phyloP scores from a whole-genome alignment of 2,888 invertebrate species.

The Cepaea hortensis region DNA sequence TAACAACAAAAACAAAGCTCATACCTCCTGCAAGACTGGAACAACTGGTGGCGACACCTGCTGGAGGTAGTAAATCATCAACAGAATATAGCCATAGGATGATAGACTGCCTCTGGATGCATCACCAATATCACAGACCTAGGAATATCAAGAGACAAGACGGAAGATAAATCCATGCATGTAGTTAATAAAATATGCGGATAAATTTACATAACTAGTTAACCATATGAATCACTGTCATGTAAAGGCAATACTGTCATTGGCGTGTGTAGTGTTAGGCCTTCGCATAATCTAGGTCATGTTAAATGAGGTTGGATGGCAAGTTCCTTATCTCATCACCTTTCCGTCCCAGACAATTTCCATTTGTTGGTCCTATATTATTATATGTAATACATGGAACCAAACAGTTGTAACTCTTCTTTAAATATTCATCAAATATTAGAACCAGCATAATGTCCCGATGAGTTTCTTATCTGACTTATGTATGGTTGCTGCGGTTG shows the following conservation, averaged over 20 bases:
- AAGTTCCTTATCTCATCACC: too few species aligned
- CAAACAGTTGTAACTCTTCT: too few species aligned
- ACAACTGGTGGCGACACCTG: constrained; percentile 79
- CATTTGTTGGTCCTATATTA: too few species aligned
- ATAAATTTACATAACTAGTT: not conserved
- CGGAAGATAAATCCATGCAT: not conserved
- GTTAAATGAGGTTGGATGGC: too few species aligned
- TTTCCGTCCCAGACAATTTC: too few species aligned
- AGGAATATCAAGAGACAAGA: constrained; percentile 37
- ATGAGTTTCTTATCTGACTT: too few species aligned
- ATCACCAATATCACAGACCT: constrained; percentile 80
- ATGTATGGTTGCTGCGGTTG: too few species aligned
- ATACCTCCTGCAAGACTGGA: constrained; percentile 81
- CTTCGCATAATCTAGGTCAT: too few species aligned
- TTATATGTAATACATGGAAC: too few species aligned
- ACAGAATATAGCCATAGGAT: constrained; percentile 81
- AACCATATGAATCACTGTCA: not conserved
- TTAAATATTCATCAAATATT: too few species aligned
- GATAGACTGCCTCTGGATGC: constrained; percentile 81
- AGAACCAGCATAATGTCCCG: too few species aligned
- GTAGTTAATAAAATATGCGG: not conserved
- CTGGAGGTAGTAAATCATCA: constrained; percentile 81
- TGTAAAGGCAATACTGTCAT: not conserved
- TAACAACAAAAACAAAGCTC: not conserved
- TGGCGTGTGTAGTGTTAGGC: too few species aligned